Evolutionary conservation across 2,888 invertebrate genomes (phyloP), one percentile per base, ranked within the genome.

Genomic region (Hymenopus coronatus): DNA sequence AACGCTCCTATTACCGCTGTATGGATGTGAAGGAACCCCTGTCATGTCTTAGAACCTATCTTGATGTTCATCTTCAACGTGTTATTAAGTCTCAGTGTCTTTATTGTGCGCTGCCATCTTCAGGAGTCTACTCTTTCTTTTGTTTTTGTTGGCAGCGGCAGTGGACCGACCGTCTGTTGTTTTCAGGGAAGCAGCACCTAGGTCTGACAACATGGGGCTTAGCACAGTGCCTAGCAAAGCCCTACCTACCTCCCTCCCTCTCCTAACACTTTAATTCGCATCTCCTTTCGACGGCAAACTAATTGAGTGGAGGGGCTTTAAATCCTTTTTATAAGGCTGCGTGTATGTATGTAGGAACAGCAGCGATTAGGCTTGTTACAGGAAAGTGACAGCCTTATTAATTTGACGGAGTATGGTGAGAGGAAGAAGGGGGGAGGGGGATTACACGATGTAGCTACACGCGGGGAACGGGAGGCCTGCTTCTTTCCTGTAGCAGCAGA

Each of bases 361-460:
- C 88, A 89, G 91, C 90, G 91, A 91, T 91, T 91, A 90, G 90
- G 90, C 90, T 91, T 91, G 91, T 91, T 91, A 91, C 90, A 88
- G 90, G 89, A 88, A 91, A 91, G 90, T 90, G 91, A 91, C 90
- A 91, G 90, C 90, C 90, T 90, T 91, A 91, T 91, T 91, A 90
- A 90, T 91, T 91, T 91, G 90, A 91, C 90, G 90, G 90, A 89
- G 88, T 88, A 85, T 88, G 88, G 84, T 89, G 90, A 83, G 89
- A 83, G 88, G 89, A 20, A 25, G 54, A 40, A 84, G 25, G 89
- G 46, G 14, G 88, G 27, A 81, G 83, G 88, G 85, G 84, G 84
- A 88, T 89, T 90, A 89, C 88, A 88, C 46, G 81, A 30, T 84
- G 81, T 46, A 82, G 87, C 82, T 70, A 81, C 82, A 82, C 81